Evolutionary conservation across 2,797 vertebrate genomes (phyloP), one percentile per base, ranked within the genome.

Genomic region (Manis javanica): DNA sequence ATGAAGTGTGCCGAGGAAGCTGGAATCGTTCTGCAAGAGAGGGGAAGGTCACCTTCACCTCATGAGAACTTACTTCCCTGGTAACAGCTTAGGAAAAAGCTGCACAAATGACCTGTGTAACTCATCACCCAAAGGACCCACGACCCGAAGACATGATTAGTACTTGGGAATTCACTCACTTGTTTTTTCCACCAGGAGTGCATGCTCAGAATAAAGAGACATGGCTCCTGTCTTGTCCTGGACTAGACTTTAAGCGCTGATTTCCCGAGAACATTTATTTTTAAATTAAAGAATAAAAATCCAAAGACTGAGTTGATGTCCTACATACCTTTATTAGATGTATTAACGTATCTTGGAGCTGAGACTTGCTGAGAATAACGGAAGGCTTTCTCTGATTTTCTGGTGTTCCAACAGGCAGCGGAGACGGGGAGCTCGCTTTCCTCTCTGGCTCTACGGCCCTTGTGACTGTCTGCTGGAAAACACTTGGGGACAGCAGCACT

Each of bases 291-390:
- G 51, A 95, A 86, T 15, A 49, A 51, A 90, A 74, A 81, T 19
- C 71, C 16, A 4, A 57, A 87, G 55, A 87, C 16, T 49, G 64
- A n/a, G 55, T 0, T 49, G 78, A 42, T 49, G 37, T 1, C 24
- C 16, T 49, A 24, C 83, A 42, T 98, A 99, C 99, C 99, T 99
- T 99, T 98, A 99, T 99, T 72, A 99, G 99, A 98, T 99, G 99
- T 95, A 99, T 99, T 94, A 99, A 98, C 10, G 99, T 99, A 78
- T 99, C 99, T 86, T 99, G 99, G 92, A 99, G 99, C 98, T 99
- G 99, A 86, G 99, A 98, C 98, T 98, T 99, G 98, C 98, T 99
- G 98, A 99, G 99, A 97, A 98, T 95, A 95, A 98, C 95, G 46
- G 98, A 97, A 95, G 98, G 97, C 74, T 98, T 92, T 91, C 97